Evolutionary conservation across 2,797 vertebrate species (phyloP).

Genomic region (Rhinatrema bivittatum): DNA sequence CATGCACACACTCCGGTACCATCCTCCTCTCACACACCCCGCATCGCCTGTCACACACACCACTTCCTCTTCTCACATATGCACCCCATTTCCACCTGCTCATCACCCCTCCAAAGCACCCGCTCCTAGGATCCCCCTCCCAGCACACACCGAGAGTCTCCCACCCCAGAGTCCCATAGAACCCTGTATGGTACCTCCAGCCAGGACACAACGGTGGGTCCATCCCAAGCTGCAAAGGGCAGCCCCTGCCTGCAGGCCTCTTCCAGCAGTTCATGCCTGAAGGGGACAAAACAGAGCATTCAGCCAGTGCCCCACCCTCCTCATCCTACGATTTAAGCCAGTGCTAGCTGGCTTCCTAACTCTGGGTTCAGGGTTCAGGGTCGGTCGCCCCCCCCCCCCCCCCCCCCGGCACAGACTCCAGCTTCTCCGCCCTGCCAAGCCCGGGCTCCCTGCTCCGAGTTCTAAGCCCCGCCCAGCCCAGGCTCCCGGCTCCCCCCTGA

Average conservation of each 20-base stretch:
- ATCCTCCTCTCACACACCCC: not conserved
- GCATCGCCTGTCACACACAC: not conserved
- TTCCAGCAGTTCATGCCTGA: slow-evolving; percentile 79
- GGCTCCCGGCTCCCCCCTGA: not conserved
- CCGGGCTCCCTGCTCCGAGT: not conserved
- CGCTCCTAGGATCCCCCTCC: too few relatives aligned
- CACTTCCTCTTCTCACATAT: too few relatives aligned
- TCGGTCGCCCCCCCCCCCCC: too few relatives aligned
- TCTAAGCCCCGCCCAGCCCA: not conserved
- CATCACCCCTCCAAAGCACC: not conserved
- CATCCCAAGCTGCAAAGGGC: slow-evolving; percentile 86
- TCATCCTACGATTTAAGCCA: not conserved
- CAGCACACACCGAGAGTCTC: too few relatives aligned
- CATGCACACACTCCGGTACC: not conserved
- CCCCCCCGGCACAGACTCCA: not conserved
- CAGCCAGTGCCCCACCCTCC: not conserved
- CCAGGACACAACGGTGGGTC: slow-evolving; percentile 86
- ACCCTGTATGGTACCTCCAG: slow-evolving; percentile 70
- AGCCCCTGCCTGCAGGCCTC: slow-evolving; percentile 85
- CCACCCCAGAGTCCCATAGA: too few relatives aligned
- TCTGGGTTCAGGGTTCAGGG: too few relatives aligned
- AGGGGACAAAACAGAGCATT: not conserved
- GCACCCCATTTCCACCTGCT: too few relatives aligned
- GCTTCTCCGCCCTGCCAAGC: not conserved
- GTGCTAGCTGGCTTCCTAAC: not conserved